Evolutionary conservation across 2,888 invertebrate species (phyloP), one percentile per base, ranked within the genome.

Genomic region (Drosophila neotestacea): DNA sequence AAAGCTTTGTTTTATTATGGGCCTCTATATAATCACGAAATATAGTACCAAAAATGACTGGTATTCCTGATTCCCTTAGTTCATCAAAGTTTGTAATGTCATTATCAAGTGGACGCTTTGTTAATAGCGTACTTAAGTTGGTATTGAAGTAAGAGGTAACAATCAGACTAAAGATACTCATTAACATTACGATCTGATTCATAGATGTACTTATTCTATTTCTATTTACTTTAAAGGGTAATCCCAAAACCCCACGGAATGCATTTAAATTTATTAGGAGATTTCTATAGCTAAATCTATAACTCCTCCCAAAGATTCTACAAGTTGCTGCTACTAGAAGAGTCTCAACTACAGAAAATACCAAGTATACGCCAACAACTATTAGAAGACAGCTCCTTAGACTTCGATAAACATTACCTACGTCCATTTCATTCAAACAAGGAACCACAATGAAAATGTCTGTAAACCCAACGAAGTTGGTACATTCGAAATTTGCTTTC

Each of bases 381-480:
- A 56, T 11, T 4, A 55, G 6, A 62, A 0, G 48, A 11, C 0
- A 67, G 38, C 6, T 47, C 5, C 11, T 64, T 0, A 75, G 0
- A 0, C 41, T 28, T 2, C 6, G 36, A 5, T 62, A 67, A 0
- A 79, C 42, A 6, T 70, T 61, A 0, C n/a, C 7, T 28, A 72
- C 13, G n/a, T 11, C 22, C 32, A 61, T 59, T 6, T 38, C 6
- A 1, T 36, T 46, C 0, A 52, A 55, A 55, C 80, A 80, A 0
- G 79, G 80, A 6, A 77, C 77, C 1, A 73, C 44, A 6, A 79
- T 9, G 6, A 54, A 64, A 5, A 69, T 1, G 0, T n/a, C 11
- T 1, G 42, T 7, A 4, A 34, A 6, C 6, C n/a, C 46, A 1
- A 22, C 36, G 7, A 38, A n/a, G 1, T 6, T 13, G 4, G 42